Evolutionary conservation across 2,797 vertebrate genomes (phyloP).

Genomic region (Erethizon dorsatum): DNA sequence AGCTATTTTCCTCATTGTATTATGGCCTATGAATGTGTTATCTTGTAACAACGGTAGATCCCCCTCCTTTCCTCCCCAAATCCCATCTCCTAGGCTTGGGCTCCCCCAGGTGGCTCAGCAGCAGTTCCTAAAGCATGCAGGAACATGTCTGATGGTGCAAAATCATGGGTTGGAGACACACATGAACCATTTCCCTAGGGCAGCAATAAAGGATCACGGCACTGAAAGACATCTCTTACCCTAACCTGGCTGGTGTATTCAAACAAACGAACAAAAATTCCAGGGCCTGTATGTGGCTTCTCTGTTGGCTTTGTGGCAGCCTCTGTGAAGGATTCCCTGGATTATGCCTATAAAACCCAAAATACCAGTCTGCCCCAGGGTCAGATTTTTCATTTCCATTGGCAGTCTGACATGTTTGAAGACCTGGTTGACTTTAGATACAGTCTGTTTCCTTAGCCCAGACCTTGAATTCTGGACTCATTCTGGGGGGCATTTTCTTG

Average conservation of each 20-base stretch:
- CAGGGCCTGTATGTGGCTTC: conserved; percentile 31
- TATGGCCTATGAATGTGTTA: conserved; percentile 80
- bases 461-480: conserved; percentile 72
- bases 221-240: conserved; percentile 78
- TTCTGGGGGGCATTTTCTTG: conserved; percentile 70
- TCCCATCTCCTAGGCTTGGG: conserved; percentile 80
- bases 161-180: conserved; percentile 86
- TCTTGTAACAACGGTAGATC: conserved; percentile 79
- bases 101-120: conserved; percentile 81
- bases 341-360: conserved; percentile 40
- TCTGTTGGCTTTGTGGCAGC: conserved; percentile 62
- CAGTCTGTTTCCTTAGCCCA: conserved; percentile 49
- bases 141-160: conserved; percentile 86
- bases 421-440: conserved; percentile 77
- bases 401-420: conserved; percentile 81
- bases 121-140: conserved; percentile 84
- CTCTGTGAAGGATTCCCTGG: conserved; percentile 55
- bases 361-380: conserved; percentile 68
- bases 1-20: conserved; percentile 81
- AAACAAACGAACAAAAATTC: conserved; percentile 71
- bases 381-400: conserved; percentile 64
- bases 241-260: conserved; percentile 75
- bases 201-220: conserved; percentile 77
- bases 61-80: conserved; percentile 76
- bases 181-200: conserved; percentile 72